Conservation (phyloP, 1,140 invertebrate genomes). For the Zeugodacus cucurbitae region DNA sequence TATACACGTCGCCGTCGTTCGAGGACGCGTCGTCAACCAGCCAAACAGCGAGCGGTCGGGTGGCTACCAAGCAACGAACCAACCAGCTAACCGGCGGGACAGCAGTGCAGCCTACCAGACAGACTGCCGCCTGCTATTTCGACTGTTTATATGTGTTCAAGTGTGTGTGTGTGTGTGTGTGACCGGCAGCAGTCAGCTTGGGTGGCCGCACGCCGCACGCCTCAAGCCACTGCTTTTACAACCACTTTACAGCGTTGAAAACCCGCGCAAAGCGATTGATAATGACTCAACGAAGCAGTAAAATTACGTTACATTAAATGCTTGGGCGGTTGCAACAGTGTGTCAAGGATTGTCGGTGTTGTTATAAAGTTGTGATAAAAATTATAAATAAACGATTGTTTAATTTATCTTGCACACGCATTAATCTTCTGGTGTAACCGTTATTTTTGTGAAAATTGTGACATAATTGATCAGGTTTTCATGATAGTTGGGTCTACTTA, state of each 20-base stretch:
- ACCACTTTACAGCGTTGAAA: neutral
- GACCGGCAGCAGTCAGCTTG: neutral
- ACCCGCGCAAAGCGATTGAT: conserved; percentile 12
- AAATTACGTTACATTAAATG: neutral
- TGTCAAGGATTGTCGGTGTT: neutral
- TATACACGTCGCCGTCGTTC: conserved; percentile 12
- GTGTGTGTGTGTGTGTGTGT: neutral
- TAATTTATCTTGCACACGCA: too few relatives aligned
- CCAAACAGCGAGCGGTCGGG: neutral
- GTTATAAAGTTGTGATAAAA: neutral
- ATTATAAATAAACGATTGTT: neutral
- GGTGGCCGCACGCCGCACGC: neutral
- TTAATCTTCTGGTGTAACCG: too few relatives aligned
- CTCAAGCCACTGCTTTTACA: neutral
- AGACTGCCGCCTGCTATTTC: neutral
- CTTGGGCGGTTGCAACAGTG: neutral
- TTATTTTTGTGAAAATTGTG: too few relatives aligned
- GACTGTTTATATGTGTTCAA: neutral
- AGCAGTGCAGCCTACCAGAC: neutral
- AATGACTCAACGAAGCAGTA: neutral
- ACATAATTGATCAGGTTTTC: too few relatives aligned
- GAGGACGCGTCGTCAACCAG: neutral
- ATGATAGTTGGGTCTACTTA: too few relatives aligned
- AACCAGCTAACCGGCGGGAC: neutral
- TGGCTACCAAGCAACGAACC: too few relatives aligned